Conservation (phyloP, 2,888 invertebrate genomes). For the Epirrita christyi region DNA sequence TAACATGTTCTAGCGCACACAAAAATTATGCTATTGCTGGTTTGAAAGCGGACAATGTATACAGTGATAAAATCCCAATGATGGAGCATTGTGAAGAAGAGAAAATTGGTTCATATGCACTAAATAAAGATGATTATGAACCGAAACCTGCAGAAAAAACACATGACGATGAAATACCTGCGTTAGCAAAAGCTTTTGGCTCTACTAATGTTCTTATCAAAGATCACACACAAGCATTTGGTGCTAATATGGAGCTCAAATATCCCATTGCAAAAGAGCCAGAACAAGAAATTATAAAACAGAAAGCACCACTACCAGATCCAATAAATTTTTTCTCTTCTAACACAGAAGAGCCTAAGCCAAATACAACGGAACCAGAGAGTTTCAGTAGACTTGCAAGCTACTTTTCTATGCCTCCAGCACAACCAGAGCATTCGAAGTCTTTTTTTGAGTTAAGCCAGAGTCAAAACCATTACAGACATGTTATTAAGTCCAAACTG, state of each 20-base stretch:
- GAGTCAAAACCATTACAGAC: conserved; percentile 75
- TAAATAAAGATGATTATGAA: neutral
- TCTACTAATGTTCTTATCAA: conserved; percentile 11
- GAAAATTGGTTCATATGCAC: neutral
- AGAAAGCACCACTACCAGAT: conserved; percentile 50
- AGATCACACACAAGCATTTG: conserved; percentile 18
- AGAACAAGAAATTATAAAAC: conserved; percentile 21
- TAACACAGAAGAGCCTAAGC: conserved; percentile 23
- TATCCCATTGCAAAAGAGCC: conserved; percentile 2
- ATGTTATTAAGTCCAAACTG: conserved; percentile 36
- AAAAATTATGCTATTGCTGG: conserved; percentile 11
- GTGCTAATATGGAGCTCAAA: neutral
- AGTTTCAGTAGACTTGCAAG: conserved; percentile 71
- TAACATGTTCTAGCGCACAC: conserved; percentile 38
- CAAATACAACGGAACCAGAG: conserved; percentile 36
- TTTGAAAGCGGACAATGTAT: neutral
- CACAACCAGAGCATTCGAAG: conserved; percentile 68
- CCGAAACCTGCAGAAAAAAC: neutral
- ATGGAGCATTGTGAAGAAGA: neutral
- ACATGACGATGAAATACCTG: conserved; percentile 1
- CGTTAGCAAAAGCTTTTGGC: conserved; percentile 12
- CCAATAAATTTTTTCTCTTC: conserved; percentile 62
- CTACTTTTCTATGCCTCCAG: conserved; percentile 68
- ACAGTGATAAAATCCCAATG: neutral
- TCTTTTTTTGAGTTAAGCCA: conserved; percentile 82